Conservation (phyloP, 64 coral and sea anemone species). For the Stylophora pistillata region DNA sequence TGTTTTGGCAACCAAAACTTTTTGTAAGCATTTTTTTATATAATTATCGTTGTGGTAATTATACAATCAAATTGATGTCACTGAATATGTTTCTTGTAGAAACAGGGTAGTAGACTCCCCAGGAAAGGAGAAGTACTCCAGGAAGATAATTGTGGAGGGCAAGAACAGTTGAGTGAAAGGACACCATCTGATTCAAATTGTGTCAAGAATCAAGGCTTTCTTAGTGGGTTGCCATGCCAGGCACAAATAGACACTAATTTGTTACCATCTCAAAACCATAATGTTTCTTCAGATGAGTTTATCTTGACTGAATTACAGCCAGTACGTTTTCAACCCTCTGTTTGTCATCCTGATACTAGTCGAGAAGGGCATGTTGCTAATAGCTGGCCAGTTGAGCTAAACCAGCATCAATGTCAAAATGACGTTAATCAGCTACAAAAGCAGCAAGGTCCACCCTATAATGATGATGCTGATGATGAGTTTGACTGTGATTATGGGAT, state of each 20-base stretch:
- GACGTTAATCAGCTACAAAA: neutral
- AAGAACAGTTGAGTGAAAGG: neutral
- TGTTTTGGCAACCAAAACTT: too few species aligned
- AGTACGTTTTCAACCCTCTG: neutral
- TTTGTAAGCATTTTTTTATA: too few species aligned
- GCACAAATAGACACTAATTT: neutral
- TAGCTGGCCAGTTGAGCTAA: neutral
- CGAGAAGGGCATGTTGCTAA: neutral
- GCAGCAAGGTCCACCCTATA: neutral
- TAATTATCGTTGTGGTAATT: too few species aligned
- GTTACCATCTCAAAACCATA: neutral
- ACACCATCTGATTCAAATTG: neutral
- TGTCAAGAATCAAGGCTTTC: neutral
- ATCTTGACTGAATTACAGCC: slow-evolving; percentile 25
- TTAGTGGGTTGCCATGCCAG: neutral
- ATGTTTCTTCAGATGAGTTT: neutral
- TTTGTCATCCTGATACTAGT: neutral
- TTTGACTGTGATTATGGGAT: neutral
- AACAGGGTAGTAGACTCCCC: neutral
- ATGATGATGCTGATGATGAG: neutral
- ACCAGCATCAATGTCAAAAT: neutral
- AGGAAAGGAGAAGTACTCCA: neutral
- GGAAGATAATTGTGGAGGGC: neutral
- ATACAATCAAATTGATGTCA: neutral
- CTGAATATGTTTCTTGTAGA: neutral